Conservation (phyloP, 2,797 vertebrate genomes). For the Eulemur rubriventer region DNA sequence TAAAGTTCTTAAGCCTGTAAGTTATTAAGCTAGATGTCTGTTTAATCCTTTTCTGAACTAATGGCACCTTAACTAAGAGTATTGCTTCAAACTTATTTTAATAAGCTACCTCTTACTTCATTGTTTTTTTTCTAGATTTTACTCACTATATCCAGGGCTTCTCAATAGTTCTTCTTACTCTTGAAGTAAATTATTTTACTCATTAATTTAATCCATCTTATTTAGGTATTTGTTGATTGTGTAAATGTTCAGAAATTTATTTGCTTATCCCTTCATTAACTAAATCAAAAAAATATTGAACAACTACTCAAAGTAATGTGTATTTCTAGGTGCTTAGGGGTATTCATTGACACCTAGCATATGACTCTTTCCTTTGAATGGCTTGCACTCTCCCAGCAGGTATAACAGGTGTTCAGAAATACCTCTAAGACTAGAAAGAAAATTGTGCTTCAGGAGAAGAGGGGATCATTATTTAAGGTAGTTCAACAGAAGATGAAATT, state of each 20-base stretch:
- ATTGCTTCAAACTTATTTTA: neutral
- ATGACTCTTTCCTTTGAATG: neutral
- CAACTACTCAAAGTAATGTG: neutral
- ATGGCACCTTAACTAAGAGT: neutral
- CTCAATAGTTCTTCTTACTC: neutral
- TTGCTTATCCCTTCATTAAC: neutral
- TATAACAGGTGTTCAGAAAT: neutral
- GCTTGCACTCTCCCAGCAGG: neutral
- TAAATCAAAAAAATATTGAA: conserved; percentile 42
- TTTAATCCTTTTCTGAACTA: neutral
- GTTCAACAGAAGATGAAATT: conserved; percentile 35
- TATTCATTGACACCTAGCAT: neutral
- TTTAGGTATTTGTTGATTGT: neutral
- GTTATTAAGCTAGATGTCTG: neutral
- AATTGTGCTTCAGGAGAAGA: neutral
- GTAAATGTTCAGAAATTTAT: conserved; percentile 2
- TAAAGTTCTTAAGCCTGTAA: neutral
- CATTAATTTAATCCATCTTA: neutral
- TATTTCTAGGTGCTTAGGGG: neutral
- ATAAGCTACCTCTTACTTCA: neutral
- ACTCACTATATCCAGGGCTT: neutral
- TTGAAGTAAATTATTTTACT: conserved; percentile 30
- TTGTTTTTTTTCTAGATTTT: neutral
- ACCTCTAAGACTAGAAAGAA: neutral
- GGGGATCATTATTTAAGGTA: neutral